phyloP scores from a whole-genome alignment of 1,140 invertebrate genomes.

The Trichogramma pretiosum region DNA sequence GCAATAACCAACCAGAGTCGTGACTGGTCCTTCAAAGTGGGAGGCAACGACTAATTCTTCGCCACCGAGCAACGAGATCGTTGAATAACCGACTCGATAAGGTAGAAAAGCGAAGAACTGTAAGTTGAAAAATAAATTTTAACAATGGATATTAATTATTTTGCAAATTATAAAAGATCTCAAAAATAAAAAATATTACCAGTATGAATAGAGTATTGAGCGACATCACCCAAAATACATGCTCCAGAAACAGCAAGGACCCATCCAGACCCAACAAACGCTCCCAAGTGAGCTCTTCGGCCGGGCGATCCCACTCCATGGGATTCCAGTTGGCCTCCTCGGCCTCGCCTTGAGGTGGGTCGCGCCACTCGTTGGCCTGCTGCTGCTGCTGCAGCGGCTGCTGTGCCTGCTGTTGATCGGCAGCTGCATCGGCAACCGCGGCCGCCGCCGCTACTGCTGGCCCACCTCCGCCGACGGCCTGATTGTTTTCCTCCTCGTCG shows the following conservation, averaged over 20 bases:
- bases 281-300: slow-evolving; percentile 97
- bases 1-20: slow-evolving; percentile 88
- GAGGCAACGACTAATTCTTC: slow-evolving; percentile 65
- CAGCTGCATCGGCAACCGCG: neutral
- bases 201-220: slow-evolving; percentile 95
- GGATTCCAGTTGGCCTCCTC: slow-evolving; percentile 96
- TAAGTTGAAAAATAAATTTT: slow-evolving; percentile 13
- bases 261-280: slow-evolving; percentile 91
- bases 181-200: slow-evolving; percentile 39
- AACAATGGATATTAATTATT: neutral
- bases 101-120: slow-evolving; percentile 86
- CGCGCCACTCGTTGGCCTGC: slow-evolving; percentile 40
- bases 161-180: slow-evolving; percentile 1
- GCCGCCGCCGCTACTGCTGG: neutral
- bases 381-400: slow-evolving; percentile 22
- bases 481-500: no score
- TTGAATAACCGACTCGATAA: slow-evolving; percentile 86
- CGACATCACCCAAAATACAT: slow-evolving; percentile 98
- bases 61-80: slow-evolving; percentile 67
- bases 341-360: slow-evolving; percentile 50
- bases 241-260: slow-evolving; percentile 92
- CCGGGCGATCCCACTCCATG: slow-evolving; percentile 95
- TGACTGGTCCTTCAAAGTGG: slow-evolving; percentile 88
- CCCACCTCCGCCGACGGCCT: no score
- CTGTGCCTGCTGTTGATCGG: neutral